These are phyloP conservation scores for Sinocyclocheilus maitianheensis DNA, from an alignment of 2,113 vertebrate genomes.

Conservation along the genomic window DNA sequence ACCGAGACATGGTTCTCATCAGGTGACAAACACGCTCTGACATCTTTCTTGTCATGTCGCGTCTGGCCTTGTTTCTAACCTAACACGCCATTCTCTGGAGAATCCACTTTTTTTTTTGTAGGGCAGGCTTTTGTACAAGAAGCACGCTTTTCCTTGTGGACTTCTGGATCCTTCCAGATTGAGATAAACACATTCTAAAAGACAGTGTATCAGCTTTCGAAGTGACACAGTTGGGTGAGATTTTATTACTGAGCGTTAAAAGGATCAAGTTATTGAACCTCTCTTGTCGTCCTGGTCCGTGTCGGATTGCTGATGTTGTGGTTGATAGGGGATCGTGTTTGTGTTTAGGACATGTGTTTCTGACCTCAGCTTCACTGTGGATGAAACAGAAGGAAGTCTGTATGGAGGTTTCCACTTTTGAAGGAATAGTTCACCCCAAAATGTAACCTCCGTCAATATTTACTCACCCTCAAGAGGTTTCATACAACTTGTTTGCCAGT, in stretches of 20 bases:
- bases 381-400: background rate
- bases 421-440: background rate
- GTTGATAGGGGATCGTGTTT: conserved; percentile 58
- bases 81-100: conserved; percentile 16
- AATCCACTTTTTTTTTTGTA: background rate
- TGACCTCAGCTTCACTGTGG: conserved; percentile 2
- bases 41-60: conserved; percentile 43
- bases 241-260: conserved; percentile 67
- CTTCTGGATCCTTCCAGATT: conserved; percentile 18
- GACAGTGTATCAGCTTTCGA: conserved; percentile 59
- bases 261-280: conserved; percentile 62
- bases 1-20: conserved; percentile 27
- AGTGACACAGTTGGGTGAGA: conserved; percentile 62
- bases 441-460: background rate
- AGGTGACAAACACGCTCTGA: conserved; percentile 50
- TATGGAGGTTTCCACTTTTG: background rate
- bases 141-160: conserved; percentile 30
- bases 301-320: conserved; percentile 64
- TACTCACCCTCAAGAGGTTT: background rate
- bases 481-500: background rate
- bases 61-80: conserved; percentile 39
- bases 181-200: conserved; percentile 52
- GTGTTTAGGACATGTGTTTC: conserved; percentile 33
- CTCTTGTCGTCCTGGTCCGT: conserved; percentile 62
- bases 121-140: conserved; percentile 9